Base-by-base conservation (phyloP, 2,888 invertebrate species). In the Acholoe squamosa region DNA sequence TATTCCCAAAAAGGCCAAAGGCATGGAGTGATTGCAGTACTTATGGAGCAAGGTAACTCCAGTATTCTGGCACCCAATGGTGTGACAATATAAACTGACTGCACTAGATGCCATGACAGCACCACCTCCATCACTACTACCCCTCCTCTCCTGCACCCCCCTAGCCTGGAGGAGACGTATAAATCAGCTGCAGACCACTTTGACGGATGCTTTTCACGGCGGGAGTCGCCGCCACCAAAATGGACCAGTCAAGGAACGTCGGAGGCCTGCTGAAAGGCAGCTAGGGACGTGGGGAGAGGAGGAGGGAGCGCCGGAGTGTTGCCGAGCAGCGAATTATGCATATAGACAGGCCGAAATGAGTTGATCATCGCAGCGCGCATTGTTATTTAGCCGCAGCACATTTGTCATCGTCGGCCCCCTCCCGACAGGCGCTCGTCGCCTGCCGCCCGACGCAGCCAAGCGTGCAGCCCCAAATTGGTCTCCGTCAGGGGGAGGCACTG, bases 271-370 rank as follows among this genome's bases (percentile, higher is more conserved):
- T 16, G 76, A 14, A 76, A 28, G 28, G 28, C 76, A 28, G 31
- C n/a, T 25, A 31, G 76, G 25, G 25, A 76, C 14, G 25, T 28
- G 31, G 76, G 76, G 76, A 76, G 76, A 31, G 25, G 76, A 76
- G 76, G 80, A 14, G 34, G 28, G 28, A 28, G 71, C 25, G 71
- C n/a, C 71, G 12, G 71, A 71, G 71, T 71, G 71, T 80, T 80
- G 80, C 80, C 80, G 80, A 80, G 80, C 80, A 80, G 80, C 80
- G 34, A 33, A 80, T 80, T 80, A 43, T 80, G 80, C 80, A 80
- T 80, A 80, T 80, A 80, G 80, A 80, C 80, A 80, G 80, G 34
- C 33, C 80, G 34, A 80, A 80, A 80, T 80, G 80, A 80, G 80
- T 80, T 80, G 80, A 80, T 80, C 80, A 80, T 80, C 80, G 80